These are phyloP conservation scores for Aethes cnicana DNA, from an alignment of 2,888 invertebrate genomes.

Conservation along the genomic window DNA sequence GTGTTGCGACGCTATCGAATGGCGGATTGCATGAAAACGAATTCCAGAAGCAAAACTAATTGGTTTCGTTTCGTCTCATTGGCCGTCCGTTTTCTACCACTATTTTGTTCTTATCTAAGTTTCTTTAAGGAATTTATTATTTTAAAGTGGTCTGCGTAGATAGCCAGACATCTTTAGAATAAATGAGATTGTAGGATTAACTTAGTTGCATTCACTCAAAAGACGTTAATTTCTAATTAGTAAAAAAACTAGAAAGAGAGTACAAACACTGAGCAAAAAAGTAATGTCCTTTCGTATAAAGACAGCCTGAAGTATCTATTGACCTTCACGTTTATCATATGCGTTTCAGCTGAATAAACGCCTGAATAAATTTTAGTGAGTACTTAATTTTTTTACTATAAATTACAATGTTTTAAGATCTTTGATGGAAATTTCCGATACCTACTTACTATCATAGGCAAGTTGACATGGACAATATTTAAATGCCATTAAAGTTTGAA, in stretches of 20 bases:
- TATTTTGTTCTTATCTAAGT: too few relatives aligned
- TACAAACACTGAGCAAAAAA: too few relatives aligned
- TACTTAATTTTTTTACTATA: neutral
- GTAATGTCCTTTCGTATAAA: too few relatives aligned
- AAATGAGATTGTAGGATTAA: too few relatives aligned
- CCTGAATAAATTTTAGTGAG: neutral
- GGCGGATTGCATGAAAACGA: slow-evolving; percentile 10
- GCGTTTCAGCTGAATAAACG: slow-evolving; percentile 6
- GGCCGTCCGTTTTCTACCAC: too few relatives aligned
- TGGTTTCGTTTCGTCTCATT: slow-evolving; percentile 2
- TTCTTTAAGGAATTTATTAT: too few relatives aligned
- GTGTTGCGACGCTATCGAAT: neutral
- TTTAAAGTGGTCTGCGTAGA: too few relatives aligned
- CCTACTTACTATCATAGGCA: neutral
- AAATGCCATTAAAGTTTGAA: neutral
- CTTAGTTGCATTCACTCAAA: too few relatives aligned
- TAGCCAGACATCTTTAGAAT: too few relatives aligned
- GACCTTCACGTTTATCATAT: neutral
- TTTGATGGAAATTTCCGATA: slow-evolving; percentile 31
- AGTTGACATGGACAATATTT: neutral
- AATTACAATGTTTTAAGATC: neutral
- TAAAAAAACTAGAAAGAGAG: too few relatives aligned
- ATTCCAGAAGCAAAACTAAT: slow-evolving; percentile 15
- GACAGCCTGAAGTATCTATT: neutral
- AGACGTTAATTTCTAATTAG: too few relatives aligned